Evolutionary conservation across 2,888 invertebrate species (phyloP), one percentile per base, ranked within the genome.

Genomic region (Taphrorychus bicolor): DNA sequence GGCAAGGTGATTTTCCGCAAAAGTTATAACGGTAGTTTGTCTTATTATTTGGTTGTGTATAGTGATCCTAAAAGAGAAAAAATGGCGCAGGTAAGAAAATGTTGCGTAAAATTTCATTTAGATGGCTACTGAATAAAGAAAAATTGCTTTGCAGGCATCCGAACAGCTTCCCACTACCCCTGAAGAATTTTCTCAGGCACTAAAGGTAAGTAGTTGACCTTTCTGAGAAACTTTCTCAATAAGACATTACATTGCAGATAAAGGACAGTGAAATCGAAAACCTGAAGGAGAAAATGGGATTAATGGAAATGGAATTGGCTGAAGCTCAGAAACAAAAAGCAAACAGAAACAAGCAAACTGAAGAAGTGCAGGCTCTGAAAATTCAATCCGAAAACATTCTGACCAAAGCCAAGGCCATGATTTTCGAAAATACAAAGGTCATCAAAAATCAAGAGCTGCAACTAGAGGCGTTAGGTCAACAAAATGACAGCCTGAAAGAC

Each of bases 361-460:
- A 79, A 66, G 79, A 80, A 71, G 63, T 71, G 2, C 59, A 63
- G 22, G 70, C 72, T 17, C 70, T 82, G 41, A 79, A 85, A 84
- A 7, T 79, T 82, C 69, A 84, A 70, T 76, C 77, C 0, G 83
- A 84, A 24, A 79, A 80, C 40, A 82, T 89, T 42, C 79, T 91
- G 19, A 87, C 87, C 21, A 88, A 88, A 79, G 90, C 90, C 0
- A 88, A 89, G 73, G 88, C 88, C 9, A 85, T 91, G 79, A 87
- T 91, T 53, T 90, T 91, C 78, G 91, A 92, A 77, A 91, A 91
- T 80, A 90, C 89, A 0, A 91, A 91, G 82, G 86, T 89, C 75
- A 89, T 90, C 71, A 89, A 89, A 77, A 91, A 91, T 78, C 91
- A 93, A 77, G 93, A 93, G 77, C 84, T 91, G 72, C 92, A 93